These are phyloP conservation scores for Haliclona indistincta DNA, from an alignment of 37 sponge, comb jelly and placozoan species.

Conservation along the genomic window DNA sequence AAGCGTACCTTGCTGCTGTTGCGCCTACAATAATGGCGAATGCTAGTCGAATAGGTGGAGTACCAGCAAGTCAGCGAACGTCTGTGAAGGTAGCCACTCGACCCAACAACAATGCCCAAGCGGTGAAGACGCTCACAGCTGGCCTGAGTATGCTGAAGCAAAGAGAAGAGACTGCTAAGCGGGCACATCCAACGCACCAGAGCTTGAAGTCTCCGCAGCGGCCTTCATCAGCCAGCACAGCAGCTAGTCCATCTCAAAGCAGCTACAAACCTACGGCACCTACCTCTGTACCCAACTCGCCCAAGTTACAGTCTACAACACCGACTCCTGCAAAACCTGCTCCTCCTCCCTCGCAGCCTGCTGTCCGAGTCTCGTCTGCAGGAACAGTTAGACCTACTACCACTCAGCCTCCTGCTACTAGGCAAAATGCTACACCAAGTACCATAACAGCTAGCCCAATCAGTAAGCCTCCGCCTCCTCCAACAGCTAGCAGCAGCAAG, in stretches of 20 bases:
- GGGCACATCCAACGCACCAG: not conserved
- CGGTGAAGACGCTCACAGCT: not conserved
- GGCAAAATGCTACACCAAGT: not conserved
- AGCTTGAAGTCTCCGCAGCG: not conserved
- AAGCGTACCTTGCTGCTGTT: conserved; percentile 34
- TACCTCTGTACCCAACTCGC: not conserved
- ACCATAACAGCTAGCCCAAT: not conserved
- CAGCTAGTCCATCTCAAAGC: not conserved
- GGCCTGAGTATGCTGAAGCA: not conserved
- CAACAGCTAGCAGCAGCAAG: too few relatives aligned
- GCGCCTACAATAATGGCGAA: conserved; percentile 15
- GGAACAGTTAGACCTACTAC: too few relatives aligned
- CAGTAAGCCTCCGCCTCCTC: not conserved
- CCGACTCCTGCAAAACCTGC: not conserved
- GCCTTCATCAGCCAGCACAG: not conserved
- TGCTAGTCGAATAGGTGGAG: not conserved
- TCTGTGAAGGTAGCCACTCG: not conserved
- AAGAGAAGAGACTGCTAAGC: not conserved
- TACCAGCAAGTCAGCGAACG: not conserved
- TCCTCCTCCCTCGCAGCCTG: not conserved
- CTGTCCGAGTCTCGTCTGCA: not conserved
- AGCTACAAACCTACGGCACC: not conserved
- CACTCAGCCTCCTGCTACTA: not conserved
- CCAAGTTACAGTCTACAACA: not conserved
- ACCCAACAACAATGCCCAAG: not conserved